phyloP scores from a whole-genome alignment of 1,140 invertebrate species.

The fruit fly (Drosophila melanogaster) region DNA sequence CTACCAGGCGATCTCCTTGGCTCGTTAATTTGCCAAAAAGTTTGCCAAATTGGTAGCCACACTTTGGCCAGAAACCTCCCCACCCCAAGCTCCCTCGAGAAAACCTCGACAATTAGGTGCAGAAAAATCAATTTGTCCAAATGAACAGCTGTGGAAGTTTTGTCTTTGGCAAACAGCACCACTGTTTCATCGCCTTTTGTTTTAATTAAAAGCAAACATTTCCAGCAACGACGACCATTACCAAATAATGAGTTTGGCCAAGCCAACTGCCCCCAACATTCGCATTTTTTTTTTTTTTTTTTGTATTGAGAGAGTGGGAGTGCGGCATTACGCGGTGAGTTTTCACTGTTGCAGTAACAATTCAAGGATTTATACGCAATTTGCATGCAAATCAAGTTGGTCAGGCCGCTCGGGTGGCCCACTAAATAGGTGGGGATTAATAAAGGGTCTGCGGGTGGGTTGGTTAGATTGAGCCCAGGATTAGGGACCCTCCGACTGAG shows the following conservation, averaged over 20 bases:
- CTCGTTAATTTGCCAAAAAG: slow-evolving; percentile 22
- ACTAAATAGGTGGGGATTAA: background rate
- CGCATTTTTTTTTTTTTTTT: background rate
- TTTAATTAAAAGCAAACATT: slow-evolving; percentile 49
- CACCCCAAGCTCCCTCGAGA: background rate
- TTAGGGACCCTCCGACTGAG: slow-evolving; percentile 23
- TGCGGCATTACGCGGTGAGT: background rate
- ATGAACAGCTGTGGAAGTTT: slow-evolving; percentile 28
- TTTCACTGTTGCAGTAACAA: slow-evolving; percentile 37
- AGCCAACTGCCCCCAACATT: slow-evolving; percentile 11
- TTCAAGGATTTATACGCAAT: slow-evolving; percentile 58
- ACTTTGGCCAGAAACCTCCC: slow-evolving; percentile 11
- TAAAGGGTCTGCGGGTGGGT: background rate
- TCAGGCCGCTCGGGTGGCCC: slow-evolving; percentile 4
- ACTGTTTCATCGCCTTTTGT: slow-evolving; percentile 8
- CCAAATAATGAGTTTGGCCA: slow-evolving; percentile 35
- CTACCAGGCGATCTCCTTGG: background rate
- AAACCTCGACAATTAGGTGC: slow-evolving; percentile 19
- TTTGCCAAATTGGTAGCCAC: slow-evolving; percentile 33
- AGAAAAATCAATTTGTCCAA: slow-evolving; percentile 32
- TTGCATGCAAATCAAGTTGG: slow-evolving; percentile 55
- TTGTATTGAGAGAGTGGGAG: background rate
- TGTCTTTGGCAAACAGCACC: slow-evolving; percentile 33
- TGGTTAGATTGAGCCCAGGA: background rate
- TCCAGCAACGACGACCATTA: slow-evolving; percentile 24